These are phyloP conservation scores for Listrodromus nycthemerus DNA, from an alignment of 2,888 invertebrate species.

Conservation along the genomic window DNA sequence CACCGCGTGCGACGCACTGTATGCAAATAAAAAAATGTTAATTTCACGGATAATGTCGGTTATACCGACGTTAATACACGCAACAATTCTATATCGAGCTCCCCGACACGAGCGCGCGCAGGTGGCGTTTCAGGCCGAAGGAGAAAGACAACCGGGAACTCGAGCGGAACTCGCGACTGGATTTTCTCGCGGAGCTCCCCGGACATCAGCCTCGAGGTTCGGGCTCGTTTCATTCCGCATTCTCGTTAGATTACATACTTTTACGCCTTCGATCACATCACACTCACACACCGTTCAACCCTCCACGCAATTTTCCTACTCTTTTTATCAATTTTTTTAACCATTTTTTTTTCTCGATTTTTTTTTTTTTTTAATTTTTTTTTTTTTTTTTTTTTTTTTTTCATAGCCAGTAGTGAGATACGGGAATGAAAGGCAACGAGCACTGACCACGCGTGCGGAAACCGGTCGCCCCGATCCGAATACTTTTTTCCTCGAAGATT, in stretches of 20 bases:
- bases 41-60: slow-evolving; percentile 20
- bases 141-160: slow-evolving; percentile 25
- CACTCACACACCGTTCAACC: slow-evolving; percentile 7
- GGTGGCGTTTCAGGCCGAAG: background rate
- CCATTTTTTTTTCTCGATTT: too few relatives aligned
- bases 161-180: slow-evolving; percentile 51
- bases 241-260: slow-evolving; percentile 70
- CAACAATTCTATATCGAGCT: slow-evolving; percentile 39
- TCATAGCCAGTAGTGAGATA: slow-evolving; percentile 6
- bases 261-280: slow-evolving; percentile 51
- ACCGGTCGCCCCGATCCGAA: slow-evolving; percentile 30
- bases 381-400: slow-evolving; percentile 3
- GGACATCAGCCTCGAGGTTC: slow-evolving; percentile 59
- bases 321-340: too few relatives aligned
- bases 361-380: background rate
- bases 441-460: slow-evolving; percentile 12
- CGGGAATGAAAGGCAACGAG: background rate
- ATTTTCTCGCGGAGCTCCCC: slow-evolving; percentile 55
- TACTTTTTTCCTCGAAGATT: slow-evolving; percentile 28
- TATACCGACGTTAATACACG: slow-evolving; percentile 20
- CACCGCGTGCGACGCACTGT: slow-evolving; percentile 16
- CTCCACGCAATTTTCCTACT: slow-evolving; percentile 1
- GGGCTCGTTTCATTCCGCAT: slow-evolving; percentile 73
- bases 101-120: background rate
- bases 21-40: slow-evolving; percentile 27